These are phyloP conservation scores for Okapia johnstoni DNA, from an alignment of 2,113 vertebrate species.

Conservation along the genomic window DNA sequence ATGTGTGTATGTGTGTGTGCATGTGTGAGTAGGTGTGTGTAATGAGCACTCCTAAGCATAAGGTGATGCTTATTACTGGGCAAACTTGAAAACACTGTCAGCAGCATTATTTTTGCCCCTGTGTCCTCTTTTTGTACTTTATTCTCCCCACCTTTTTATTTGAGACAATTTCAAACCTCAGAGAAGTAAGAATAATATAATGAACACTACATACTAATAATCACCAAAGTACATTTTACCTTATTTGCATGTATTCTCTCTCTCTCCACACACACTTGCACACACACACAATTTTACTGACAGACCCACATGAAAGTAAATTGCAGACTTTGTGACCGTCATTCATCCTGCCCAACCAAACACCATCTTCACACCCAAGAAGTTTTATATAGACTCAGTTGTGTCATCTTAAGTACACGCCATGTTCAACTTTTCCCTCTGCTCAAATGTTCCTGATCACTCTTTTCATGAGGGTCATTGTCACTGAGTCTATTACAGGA, in stretches of 20 bases:
- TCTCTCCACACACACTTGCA: fast-evolving
- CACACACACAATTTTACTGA: background rate
- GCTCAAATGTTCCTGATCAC: background rate
- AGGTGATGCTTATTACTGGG: background rate
- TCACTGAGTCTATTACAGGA: background rate
- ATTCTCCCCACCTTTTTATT: background rate
- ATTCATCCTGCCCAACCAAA: background rate
- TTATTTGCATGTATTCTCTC: background rate
- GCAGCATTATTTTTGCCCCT: background rate
- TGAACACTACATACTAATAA: background rate
- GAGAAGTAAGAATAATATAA: background rate
- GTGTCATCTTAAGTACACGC: background rate
- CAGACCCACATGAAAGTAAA: background rate
- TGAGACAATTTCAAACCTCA: background rate
- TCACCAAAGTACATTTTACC: background rate
- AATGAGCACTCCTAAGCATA: background rate
- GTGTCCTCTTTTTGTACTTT: background rate
- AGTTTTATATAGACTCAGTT: background rate
- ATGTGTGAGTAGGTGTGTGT: background rate
- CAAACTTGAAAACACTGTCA: background rate
- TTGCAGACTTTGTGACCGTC: background rate
- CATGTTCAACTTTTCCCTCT: background rate
- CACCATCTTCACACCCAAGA: background rate
- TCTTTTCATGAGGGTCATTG: background rate
- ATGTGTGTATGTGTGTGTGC: background rate